Evolutionary conservation across 1,140 invertebrate species (phyloP), one percentile per base, ranked within the genome.

Genomic region (Babylonia areolata): DNA sequence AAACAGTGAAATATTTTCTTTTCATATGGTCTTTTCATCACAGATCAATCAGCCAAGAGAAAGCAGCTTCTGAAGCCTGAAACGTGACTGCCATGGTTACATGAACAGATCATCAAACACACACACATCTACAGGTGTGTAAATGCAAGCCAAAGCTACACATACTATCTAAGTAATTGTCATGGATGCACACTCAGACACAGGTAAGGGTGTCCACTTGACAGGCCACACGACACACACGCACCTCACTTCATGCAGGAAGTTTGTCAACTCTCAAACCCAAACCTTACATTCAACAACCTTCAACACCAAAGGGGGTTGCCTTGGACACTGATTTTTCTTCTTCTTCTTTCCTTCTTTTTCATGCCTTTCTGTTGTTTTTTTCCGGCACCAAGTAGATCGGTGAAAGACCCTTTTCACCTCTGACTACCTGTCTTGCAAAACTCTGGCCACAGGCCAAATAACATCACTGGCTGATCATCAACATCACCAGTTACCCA

Each of bases 291-390:
- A 86, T 69, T 83, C 81, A 86, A 86, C 85, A 86, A 89, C 87
- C 87, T 80, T 87, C 77, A 86, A 89, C 88, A 86, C 88, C 89
- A 90, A 87, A 90, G 87, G 88, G 89, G 88, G 86, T 84, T 84
- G 82, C 82, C 82, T 84, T 84, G 85, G 78, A 79, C 85, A 80
- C 40, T 28, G 73, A 33, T 35, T 75, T 37, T 71, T 71, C 28
- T 71, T 9, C 15, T 75, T 33, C 31, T 75, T 37, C 11, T 75
- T 75, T 35, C 46, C 46, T 51, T 9, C 46, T 0, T 51, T 51
- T 51, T n/a, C n/a, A n/a, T n/a, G n/a, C n/a, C n/a, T n/a, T 71
- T 28, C 28, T 71, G 11, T 71, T 71, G 9, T 20, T 51, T 51
- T 64, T 23, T 79, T 79, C 39, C 40, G 37, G 42, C 78, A 79